Conservation (phyloP, 92 coral and sea anemone species). For the Epizoanthus fatuus region DNA sequence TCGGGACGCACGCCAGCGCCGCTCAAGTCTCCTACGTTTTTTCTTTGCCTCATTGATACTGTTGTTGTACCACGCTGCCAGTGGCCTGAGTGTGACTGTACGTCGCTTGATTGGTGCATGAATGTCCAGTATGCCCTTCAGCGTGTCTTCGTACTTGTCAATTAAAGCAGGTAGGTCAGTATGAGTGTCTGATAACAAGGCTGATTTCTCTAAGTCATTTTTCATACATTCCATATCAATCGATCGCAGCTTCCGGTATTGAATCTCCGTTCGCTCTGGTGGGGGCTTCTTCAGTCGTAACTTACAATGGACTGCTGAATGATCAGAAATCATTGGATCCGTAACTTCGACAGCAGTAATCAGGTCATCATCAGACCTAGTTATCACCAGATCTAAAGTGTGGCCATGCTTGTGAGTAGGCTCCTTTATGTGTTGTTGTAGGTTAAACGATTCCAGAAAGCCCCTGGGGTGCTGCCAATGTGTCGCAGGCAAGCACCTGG, state of each 20-base stretch:
- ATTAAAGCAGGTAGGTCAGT: conserved; percentile 7
- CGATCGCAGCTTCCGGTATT: conserved; percentile 26
- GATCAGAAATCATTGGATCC: conserved; percentile 1
- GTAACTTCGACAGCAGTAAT: background rate
- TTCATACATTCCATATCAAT: conserved; percentile 1
- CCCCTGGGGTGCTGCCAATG: no score
- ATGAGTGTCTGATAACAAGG: background rate
- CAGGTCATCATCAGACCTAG: conserved; percentile 1
- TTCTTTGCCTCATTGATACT: conserved; percentile 24
- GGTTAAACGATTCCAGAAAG: background rate
- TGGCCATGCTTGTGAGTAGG: conserved; percentile 20
- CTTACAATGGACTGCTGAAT: conserved; percentile 24
- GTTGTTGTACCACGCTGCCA: conserved; percentile 8
- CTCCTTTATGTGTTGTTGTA: background rate
- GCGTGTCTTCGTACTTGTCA: background rate
- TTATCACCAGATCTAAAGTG: conserved; percentile 7
- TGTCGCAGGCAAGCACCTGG: no score
- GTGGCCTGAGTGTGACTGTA: conserved; percentile 21
- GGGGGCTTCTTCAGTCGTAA: conserved; percentile 26
- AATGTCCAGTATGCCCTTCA: background rate
- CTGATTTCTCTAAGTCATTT: background rate
- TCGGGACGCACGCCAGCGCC: conserved; percentile 22
- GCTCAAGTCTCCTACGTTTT: conserved; percentile 17
- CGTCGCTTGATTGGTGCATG: conserved; percentile 22
- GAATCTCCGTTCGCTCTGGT: conserved; percentile 5